Conservation (phyloP, 2,888 invertebrate genomes). For the Argynnis bischoffii region DNA sequence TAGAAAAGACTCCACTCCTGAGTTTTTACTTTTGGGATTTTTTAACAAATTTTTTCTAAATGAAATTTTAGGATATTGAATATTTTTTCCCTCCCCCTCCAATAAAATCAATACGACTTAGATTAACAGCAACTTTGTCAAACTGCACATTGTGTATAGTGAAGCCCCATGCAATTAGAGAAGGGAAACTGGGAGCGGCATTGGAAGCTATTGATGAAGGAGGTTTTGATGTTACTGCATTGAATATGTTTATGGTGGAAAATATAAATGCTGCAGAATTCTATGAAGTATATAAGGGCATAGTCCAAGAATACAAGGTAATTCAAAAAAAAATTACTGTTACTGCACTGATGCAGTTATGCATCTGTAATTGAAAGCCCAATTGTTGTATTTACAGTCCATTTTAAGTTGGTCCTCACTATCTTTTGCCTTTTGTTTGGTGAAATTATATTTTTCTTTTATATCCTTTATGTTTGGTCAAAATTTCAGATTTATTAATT, state of each 20-base stretch:
- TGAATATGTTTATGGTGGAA: slow-evolving; percentile 90
- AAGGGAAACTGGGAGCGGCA: slow-evolving; percentile 87
- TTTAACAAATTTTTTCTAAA: not conserved
- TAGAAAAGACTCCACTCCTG: too few species aligned
- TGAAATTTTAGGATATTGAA: slow-evolving; percentile 75
- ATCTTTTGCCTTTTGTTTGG: too few species aligned
- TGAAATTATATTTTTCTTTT: too few species aligned
- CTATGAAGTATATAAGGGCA: slow-evolving; percentile 95
- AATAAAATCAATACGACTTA: slow-evolving; percentile 60
- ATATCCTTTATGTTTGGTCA: too few species aligned
- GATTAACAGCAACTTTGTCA: slow-evolving; percentile 81
- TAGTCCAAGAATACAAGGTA: slow-evolving; percentile 89
- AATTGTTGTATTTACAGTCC: too few species aligned
- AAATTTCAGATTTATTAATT: too few species aligned
- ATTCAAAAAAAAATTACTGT: not conserved
- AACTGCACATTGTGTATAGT: slow-evolving; percentile 92
- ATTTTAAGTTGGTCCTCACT: too few species aligned
- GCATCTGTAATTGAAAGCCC: too few species aligned
- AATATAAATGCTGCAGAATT: slow-evolving; percentile 94
- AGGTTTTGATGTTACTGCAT: slow-evolving; percentile 89
- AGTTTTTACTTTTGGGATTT: too few species aligned
- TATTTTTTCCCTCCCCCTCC: slow-evolving; percentile 84
- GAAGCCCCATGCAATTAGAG: slow-evolving; percentile 93
- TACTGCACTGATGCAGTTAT: too few species aligned
- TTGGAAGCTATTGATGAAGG: slow-evolving; percentile 86